Base-by-base conservation (phyloP, 2,113 vertebrate species). In the Silurus glanis region DNA sequence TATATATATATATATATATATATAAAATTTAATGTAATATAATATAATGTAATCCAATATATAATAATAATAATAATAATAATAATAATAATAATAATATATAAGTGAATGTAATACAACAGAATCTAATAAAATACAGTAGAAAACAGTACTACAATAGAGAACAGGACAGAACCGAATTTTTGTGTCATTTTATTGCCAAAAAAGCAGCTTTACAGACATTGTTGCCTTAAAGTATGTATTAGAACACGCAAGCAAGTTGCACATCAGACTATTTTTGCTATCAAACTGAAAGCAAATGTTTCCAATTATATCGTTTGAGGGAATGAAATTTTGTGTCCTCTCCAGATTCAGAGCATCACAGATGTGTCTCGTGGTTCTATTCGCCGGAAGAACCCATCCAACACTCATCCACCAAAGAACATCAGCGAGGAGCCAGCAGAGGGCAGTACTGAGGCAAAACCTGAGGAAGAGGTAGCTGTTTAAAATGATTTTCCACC, bases 331-430 rank as follows among this genome's bases (percentile, higher is more conserved):
- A 55, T 53, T 2, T 23, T 8, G 5, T 47, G 2, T 80, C 28
- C 5, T 14, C 16, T 9, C 45, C 87, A 99, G 98, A 99, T 99
- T 90, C 98, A 99, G 92, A 98, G 97, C 89, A 99, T 99, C 90
- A 99, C 97, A 0, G 98, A 99, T 5, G 96, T 96, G 61, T 99
- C 97, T 78, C 97, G 97, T 0, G 97, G 97, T 67, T 99, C 98
- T 82, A 98, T 99, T 88, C 95, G 97, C 66, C 96, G 98, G 69
- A 99, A 99, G 95, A 96, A 97, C 83, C 95, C 95, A 0, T 86
- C 95, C 47, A 95, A 93, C 87, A 89, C 95, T 0, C 93, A 94
- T 61, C 90, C 95, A 78, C 96, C 95, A 82, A 95, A 95, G 62
- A 97, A 93, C 0, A 90, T 94, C 78, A 94, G 94, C 0, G 97